Percentiles rank a stretch among this genome's conserved stretches.
These are phyloP conservation scores for Anguilla marmorata DNA, from an alignment of 2,797 vertebrate genomes.

Conservation along the genomic window DNA sequence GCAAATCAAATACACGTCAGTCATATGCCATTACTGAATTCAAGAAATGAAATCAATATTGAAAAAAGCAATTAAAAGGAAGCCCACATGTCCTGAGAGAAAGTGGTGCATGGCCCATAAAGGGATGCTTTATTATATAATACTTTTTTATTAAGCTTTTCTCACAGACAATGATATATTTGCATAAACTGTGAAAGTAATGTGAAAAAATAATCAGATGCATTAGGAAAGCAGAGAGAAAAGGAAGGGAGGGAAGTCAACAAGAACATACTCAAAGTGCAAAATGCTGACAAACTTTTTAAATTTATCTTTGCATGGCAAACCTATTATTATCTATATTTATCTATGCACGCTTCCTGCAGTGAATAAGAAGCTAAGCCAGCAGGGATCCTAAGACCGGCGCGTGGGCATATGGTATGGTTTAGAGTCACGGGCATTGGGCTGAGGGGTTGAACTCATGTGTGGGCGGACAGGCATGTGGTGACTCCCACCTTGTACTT, in stretches of 20 bases:
- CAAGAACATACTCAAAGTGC: background rate
- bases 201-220: background rate
- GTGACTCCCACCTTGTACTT: slow-evolving; percentile 86
- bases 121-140: background rate
- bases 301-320: background rate
- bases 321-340: background rate
- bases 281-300: background rate
- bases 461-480: background rate
- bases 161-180: background rate
- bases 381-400: background rate
- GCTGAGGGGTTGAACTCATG: background rate
- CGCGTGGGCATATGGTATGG: background rate
- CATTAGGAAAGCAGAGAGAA: background rate
- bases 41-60: background rate
- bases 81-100: background rate
- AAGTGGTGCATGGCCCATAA: background rate
- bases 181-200: background rate
- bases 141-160: background rate
- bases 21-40: background rate
- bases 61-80: background rate
- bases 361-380: background rate
- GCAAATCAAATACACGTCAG: background rate
- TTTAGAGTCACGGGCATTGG: background rate
- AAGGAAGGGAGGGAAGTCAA: background rate
- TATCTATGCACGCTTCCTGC: background rate